Conservation (phyloP, 2,113 vertebrate genomes). For the Columba livia region DNA sequence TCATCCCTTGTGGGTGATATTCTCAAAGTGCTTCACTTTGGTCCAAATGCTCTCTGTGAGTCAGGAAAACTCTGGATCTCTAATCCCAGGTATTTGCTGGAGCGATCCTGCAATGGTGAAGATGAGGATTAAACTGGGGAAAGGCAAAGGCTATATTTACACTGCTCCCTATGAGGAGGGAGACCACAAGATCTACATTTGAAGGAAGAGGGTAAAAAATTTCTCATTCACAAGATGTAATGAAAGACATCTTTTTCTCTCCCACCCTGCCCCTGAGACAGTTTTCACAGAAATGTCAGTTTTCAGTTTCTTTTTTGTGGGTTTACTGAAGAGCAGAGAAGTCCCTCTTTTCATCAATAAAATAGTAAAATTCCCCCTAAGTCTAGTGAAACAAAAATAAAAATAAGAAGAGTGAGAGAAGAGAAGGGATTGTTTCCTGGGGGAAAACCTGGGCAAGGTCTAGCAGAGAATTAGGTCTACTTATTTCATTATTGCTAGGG, state of each 20-base stretch:
- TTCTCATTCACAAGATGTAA: background rate
- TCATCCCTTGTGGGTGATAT: background rate
- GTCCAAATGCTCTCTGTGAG: background rate
- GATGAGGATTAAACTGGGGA: background rate
- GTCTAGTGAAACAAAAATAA: background rate
- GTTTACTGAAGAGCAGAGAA: background rate
- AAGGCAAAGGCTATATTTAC: background rate
- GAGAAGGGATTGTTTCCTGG: background rate
- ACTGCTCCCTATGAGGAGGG: background rate
- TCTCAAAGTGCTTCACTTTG: background rate
- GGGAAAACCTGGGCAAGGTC: background rate
- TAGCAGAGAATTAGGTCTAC: background rate
- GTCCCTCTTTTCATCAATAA: background rate
- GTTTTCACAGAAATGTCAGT: background rate
- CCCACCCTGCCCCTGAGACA: background rate
- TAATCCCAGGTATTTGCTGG: background rate
- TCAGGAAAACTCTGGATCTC: background rate
- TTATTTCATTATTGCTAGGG: background rate
- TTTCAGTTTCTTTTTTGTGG: background rate
- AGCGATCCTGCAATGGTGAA: accelerated
- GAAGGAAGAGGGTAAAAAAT: background rate
- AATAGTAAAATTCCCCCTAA: background rate
- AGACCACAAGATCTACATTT: background rate
- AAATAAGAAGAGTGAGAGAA: background rate
- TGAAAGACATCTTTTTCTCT: background rate